Evolutionary conservation across 2,797 vertebrate genomes (phyloP).

Genomic region (Diceros bicornis): DNA sequence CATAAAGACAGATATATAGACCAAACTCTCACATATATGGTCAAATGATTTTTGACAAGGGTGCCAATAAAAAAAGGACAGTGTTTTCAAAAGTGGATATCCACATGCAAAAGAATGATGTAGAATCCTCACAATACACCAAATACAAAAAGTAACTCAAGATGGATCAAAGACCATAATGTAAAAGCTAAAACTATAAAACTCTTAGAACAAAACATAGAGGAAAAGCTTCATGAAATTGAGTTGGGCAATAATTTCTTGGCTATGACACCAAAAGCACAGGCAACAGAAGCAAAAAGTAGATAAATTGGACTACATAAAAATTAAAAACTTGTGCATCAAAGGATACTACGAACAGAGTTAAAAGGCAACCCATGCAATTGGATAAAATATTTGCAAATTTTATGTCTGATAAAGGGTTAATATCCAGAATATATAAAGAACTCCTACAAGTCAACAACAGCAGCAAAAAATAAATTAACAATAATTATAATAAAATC

Average conservation of each 20-base stretch:
- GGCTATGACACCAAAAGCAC: neutral
- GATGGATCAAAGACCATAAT: neutral
- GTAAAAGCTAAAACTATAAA: neutral
- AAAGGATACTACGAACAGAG: neutral
- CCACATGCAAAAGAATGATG: neutral
- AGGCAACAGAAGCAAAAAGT: neutral
- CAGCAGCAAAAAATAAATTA: neutral
- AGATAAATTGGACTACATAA: neutral
- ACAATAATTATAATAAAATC: too few species aligned
- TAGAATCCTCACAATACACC: neutral
- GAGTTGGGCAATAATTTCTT: neutral
- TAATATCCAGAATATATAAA: neutral
- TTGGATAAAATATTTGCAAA: neutral
- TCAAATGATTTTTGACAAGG: neutral
- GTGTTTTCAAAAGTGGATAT: neutral
- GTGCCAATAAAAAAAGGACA: neutral
- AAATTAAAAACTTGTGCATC: neutral
- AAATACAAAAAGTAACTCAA: neutral
- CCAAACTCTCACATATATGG: neutral
- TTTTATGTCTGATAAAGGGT: neutral
- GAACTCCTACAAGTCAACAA: neutral
- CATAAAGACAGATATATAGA: neutral
- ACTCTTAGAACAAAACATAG: neutral
- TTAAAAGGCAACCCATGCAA: neutral
- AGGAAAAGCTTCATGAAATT: neutral